Base-by-base conservation (phyloP, 1,140 invertebrate species). In the Diabrotica virgifera region DNA sequence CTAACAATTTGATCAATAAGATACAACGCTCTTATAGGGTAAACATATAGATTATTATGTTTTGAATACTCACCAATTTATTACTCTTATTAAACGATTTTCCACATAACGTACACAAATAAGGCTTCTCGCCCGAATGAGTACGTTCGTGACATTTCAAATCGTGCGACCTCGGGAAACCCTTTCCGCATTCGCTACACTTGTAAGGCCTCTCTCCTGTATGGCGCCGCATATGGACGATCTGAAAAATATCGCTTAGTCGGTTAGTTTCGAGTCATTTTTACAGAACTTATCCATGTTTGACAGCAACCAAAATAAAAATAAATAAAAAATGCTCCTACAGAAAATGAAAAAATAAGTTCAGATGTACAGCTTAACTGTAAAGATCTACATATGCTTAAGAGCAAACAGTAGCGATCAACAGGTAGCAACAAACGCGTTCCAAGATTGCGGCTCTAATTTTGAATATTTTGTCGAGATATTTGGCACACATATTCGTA, bases 151-250 rank as follows among this genome's bases (percentile, higher is more conserved):
- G 84, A 62, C 84, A 83, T 71, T 85, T 85, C 6, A 85, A 77
- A 38, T 88, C 87, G 54, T 83, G 84, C 3, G 82, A 81, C 57
- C 86, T 80, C 50, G 86, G 86, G 71, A 88, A 89, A 0, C 86
- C 86, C 72, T 85, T 86, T 2, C 85, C 85, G 63, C 87, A 89
- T 1, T 83, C 82, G 46, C 82, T 81, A 64, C 87, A 89, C 2
- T 83, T 77, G 65, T 83, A 82, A 24, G 83, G 85, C 54, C 84
- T 84, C 46, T 84, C 82, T 2, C 86, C 86, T 0, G 81, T 82
- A 67, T 89, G 87, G 37, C 86, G 74, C 8, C 84, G 81, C 75
- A 86, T 78, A 55, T 89, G 87, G 5, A 82, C 77, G 14, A 78
- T 77, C 66, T 78, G 62, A 71, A 79, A 79, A 67, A 65, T 40